Evolutionary conservation across 30 jellyfish, hydroid and myxozoan genomes (phyloP).

Genomic region (Aurelia coerulea): DNA sequence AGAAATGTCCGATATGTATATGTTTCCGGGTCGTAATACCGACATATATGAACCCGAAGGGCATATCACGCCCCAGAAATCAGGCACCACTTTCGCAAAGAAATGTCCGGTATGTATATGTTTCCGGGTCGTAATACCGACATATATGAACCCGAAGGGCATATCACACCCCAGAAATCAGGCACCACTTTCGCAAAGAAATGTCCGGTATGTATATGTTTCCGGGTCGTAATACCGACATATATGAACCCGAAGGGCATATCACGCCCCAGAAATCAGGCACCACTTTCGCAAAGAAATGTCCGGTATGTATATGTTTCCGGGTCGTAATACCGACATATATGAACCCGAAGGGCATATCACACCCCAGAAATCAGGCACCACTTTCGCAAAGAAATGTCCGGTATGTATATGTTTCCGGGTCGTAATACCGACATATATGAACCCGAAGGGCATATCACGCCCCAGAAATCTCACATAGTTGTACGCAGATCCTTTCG

Average conservation of each 20-base stretch:
- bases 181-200: constrained; percentile 38
- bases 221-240: background rate
- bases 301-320: constrained; percentile 40
- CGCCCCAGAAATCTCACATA: no score
- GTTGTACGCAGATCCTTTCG: no score
- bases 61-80: no score
- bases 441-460: background rate
- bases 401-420: constrained; percentile 25
- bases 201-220: constrained; percentile 46
- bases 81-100: no score
- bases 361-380: constrained; percentile 4
- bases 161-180: no score
- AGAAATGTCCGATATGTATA: constrained; percentile 53
- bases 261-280: constrained; percentile 1
- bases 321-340: background rate
- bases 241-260: background rate
- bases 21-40: background rate
- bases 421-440: background rate
- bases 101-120: constrained; percentile 54
- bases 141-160: background rate
- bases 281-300: constrained; percentile 22
- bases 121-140: background rate
- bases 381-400: constrained; percentile 34
- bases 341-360: background rate
- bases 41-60: background rate